Conservation (phyloP, 1,140 invertebrate genomes). For the Polypedilum vanderplanki region DNA sequence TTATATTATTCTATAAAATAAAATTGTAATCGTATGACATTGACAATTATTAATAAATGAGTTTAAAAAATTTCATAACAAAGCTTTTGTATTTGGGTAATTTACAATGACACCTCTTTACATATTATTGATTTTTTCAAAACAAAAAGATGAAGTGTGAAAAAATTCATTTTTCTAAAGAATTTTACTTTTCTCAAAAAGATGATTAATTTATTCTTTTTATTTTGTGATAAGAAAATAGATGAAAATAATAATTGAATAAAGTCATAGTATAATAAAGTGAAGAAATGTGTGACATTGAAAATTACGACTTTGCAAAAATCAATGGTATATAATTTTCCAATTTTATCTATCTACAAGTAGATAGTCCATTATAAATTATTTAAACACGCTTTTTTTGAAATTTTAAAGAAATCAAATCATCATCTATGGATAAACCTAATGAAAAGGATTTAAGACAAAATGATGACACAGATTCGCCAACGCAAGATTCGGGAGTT, state of each 20-base stretch:
- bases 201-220: too few species aligned
- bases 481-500: conserved; percentile 46
- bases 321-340: background rate
- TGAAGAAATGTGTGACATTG: background rate
- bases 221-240: too few species aligned
- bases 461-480: conserved; percentile 43
- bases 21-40: too few species aligned
- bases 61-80: too few species aligned
- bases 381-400: background rate
- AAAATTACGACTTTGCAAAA: conserved; percentile 25
- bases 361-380: too few species aligned
- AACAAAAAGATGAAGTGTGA: conserved; percentile 5
- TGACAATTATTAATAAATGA: too few species aligned
- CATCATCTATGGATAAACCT: conserved; percentile 18
- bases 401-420: background rate
- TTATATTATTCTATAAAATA: too few species aligned
- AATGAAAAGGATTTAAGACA: background rate
- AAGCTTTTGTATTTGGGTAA: too few species aligned
- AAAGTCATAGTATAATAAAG: too few species aligned
- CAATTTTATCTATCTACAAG: too few species aligned
- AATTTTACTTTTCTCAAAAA: too few species aligned
- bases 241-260: too few species aligned
- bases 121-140: conserved; percentile 4
- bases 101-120: background rate
- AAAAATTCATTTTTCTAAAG: background rate